These are phyloP conservation scores for Lordiphosa fenestrarum DNA, from an alignment of 2,888 invertebrate genomes.

Conservation along the genomic window DNA sequence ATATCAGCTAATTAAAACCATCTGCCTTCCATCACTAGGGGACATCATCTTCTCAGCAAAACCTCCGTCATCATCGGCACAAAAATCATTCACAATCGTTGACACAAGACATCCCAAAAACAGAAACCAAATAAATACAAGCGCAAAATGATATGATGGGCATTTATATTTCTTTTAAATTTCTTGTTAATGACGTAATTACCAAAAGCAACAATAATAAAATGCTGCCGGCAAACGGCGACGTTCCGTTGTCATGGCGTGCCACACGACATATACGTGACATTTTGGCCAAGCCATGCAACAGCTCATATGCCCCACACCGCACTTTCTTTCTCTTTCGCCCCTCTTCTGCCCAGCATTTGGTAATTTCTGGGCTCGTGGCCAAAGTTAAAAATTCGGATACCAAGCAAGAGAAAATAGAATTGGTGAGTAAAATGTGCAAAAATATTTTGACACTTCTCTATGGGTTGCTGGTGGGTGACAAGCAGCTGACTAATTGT, in stretches of 20 bases:
- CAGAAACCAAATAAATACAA: conserved; percentile 14
- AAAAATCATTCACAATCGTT: conserved; percentile 8
- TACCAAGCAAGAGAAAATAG: conserved; percentile 64
- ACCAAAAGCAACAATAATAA: conserved; percentile 34
- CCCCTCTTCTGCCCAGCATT: not conserved
- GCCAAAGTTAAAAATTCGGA: conserved; percentile 52
- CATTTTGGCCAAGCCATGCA: conserved; percentile 65
- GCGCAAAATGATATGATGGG: conserved; percentile 46
- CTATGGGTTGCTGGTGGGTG: conserved; percentile 22
- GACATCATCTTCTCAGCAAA: not conserved
- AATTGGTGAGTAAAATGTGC: conserved; percentile 45
- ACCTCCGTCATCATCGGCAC: not conserved
- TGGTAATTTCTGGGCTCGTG: conserved; percentile 51
- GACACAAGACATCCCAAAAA: conserved; percentile 4
- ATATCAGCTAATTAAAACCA: too few species aligned
- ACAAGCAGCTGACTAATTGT: conserved; percentile 71
- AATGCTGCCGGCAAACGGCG: conserved; percentile 16
- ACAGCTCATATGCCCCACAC: conserved; percentile 20
- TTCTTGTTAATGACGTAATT: conserved; percentile 71
- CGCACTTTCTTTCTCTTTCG: not conserved
- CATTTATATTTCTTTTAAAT: conserved; percentile 48
- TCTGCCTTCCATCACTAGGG: not conserved
- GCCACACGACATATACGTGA: conserved; percentile 76
- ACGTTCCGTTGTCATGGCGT: conserved; percentile 34
- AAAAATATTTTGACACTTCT: conserved; percentile 71